These are phyloP conservation scores for Deilephila porcellus DNA, from an alignment of 2,888 invertebrate genomes.

Conservation along the genomic window DNA sequence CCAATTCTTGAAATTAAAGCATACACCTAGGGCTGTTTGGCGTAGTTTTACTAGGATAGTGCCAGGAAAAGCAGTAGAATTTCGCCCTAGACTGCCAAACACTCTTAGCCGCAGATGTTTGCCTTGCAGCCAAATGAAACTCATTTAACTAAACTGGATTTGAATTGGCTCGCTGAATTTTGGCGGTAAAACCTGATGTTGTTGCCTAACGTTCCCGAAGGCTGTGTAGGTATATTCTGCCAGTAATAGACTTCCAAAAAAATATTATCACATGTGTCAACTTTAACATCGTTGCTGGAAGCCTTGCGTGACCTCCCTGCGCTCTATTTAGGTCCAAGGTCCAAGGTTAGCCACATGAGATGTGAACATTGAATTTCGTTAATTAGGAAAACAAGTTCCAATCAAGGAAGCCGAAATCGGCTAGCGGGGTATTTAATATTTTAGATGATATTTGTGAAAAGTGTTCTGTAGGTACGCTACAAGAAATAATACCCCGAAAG, in stretches of 20 bases:
- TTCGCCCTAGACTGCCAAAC: conserved; percentile 62
- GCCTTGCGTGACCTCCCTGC: too few species aligned
- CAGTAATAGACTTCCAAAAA: background rate
- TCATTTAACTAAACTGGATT: conserved; percentile 58
- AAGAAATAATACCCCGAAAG: too few species aligned
- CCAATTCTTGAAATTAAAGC: conserved; percentile 56
- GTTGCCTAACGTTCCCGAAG: background rate
- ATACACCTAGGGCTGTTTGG: conserved; percentile 53
- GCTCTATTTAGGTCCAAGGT: too few species aligned
- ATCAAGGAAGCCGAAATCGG: too few species aligned
- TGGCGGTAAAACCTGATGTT: conserved; percentile 49
- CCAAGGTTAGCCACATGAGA: too few species aligned
- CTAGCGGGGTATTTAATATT: too few species aligned
- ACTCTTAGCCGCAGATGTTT: conserved; percentile 56
- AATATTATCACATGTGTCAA: background rate
- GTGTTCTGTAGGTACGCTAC: background rate
- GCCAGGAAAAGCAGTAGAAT: conserved; percentile 64
- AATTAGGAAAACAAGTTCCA: too few species aligned
- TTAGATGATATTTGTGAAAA: background rate
- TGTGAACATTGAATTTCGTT: too few species aligned
- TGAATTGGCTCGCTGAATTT: conserved; percentile 50
- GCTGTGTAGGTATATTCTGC: background rate
- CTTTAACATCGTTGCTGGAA: too few species aligned
- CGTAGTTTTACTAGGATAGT: conserved; percentile 51
- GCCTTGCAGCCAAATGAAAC: conserved; percentile 66